Evolutionary conservation across 2,888 invertebrate genomes (phyloP).

Genomic region (Campoplex capitator): DNA sequence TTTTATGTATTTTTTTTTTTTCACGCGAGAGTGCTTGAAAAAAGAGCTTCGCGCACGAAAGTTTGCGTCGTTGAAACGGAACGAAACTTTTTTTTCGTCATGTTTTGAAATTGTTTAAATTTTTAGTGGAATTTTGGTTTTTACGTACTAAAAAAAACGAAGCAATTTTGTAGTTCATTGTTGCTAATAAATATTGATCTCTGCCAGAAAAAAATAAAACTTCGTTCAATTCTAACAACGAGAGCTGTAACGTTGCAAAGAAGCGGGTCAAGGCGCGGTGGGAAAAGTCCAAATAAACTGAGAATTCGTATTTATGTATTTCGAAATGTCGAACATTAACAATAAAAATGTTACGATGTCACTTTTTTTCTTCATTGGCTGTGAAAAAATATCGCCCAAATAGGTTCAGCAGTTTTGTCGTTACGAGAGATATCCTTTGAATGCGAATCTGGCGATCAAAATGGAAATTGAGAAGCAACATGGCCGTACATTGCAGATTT

Average conservation of each 20-base stretch:
- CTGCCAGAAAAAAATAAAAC: neutral
- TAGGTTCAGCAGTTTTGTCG: neutral
- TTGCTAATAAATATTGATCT: no score
- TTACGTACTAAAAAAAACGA: no score
- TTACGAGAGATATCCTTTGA: neutral
- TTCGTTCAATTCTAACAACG: neutral
- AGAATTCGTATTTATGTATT: neutral
- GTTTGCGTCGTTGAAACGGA: no score
- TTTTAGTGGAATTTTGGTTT: no score
- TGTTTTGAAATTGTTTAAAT: no score
- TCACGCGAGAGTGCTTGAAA: neutral
- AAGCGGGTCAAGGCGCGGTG: neutral
- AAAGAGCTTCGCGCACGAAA: neutral
- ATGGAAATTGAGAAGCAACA: neutral
- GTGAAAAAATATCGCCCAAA: neutral
- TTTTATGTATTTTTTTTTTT: neutral
- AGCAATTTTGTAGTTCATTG: no score
- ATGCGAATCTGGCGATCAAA: neutral
- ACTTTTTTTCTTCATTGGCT: neutral
- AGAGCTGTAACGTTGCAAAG: neutral
- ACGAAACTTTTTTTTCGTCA: no score
- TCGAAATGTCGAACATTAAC: neutral
- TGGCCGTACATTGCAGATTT: neutral
- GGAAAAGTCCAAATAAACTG: neutral
- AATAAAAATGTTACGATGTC: neutral